Evolutionary conservation across 2,888 invertebrate genomes (phyloP).

Genomic region (Pegoplata infirma): DNA sequence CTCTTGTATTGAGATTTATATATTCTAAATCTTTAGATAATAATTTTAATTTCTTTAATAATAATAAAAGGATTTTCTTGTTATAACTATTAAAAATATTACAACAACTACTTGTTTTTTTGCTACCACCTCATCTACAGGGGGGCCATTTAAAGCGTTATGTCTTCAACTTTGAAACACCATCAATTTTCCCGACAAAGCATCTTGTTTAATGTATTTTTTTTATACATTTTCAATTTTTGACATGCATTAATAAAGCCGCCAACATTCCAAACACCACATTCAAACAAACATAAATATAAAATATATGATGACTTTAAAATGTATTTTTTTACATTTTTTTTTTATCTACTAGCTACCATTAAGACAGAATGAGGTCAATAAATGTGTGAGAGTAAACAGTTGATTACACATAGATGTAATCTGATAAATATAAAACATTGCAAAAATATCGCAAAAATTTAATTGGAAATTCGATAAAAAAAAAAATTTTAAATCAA

Average conservation of each 20-base stretch:
- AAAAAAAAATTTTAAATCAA: too few relatives aligned
- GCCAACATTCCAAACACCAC: constrained; percentile 60
- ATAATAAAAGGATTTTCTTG: too few relatives aligned
- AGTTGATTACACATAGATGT: not conserved
- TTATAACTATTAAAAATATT: too few relatives aligned
- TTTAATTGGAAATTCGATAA: too few relatives aligned
- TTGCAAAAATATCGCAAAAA: too few relatives aligned
- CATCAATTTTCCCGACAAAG: constrained; percentile 60
- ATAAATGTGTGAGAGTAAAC: constrained; percentile 50
- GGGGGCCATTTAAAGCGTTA: constrained; percentile 28
- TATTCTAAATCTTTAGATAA: too few relatives aligned
- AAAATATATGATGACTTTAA: constrained; percentile 46
- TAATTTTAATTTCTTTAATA: too few relatives aligned
- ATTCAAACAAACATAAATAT: constrained; percentile 5
- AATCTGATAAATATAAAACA: too few relatives aligned
- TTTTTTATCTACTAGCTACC: constrained; percentile 41
- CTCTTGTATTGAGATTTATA: too few relatives aligned
- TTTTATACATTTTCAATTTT: constrained; percentile 40
- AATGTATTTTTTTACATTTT: constrained; percentile 25
- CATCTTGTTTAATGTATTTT: constrained; percentile 50
- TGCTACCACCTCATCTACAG: constrained; percentile 9
- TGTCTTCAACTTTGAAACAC: constrained; percentile 39
- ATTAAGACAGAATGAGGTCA: constrained; percentile 61
- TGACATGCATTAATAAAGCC: constrained; percentile 63
- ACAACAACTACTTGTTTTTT: too few relatives aligned